Evolutionary conservation across 2,888 invertebrate species (phyloP).

Genomic region (Rotaria macrura): DNA sequence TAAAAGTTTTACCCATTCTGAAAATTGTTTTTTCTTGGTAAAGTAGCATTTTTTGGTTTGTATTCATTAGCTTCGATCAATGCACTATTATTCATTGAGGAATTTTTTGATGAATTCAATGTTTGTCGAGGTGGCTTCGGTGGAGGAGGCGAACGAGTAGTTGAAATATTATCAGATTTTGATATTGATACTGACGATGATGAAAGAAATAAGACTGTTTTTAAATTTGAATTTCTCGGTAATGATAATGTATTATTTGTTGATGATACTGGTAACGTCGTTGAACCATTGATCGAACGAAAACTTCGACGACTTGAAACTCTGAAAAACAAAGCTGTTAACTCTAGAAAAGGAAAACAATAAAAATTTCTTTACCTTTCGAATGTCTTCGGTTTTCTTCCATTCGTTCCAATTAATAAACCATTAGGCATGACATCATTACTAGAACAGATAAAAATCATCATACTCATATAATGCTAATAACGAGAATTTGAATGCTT

Average conservation of each 20-base stretch:
- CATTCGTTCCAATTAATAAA: background rate
- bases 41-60: constrained; percentile 19
- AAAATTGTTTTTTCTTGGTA: background rate
- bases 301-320: constrained; percentile 2
- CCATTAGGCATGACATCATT: background rate
- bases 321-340: background rate
- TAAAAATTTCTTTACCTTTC: background rate
- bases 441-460: background rate
- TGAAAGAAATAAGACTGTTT: background rate
- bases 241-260: background rate
- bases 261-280: background rate
- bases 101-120: background rate
- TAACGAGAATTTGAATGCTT: background rate
- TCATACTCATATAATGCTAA: background rate
- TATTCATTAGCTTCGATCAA: constrained; percentile 13
- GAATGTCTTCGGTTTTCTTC: background rate
- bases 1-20: background rate
- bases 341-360: too few relatives aligned
- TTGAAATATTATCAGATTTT: background rate
- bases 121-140: background rate
- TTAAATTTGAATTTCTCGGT: background rate
- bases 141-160: background rate
- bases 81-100: background rate
- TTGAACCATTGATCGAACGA: background rate
- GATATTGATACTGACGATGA: background rate